Base-by-base conservation (phyloP, 2,888 invertebrate genomes). In the Diabrotica balteata region DNA sequence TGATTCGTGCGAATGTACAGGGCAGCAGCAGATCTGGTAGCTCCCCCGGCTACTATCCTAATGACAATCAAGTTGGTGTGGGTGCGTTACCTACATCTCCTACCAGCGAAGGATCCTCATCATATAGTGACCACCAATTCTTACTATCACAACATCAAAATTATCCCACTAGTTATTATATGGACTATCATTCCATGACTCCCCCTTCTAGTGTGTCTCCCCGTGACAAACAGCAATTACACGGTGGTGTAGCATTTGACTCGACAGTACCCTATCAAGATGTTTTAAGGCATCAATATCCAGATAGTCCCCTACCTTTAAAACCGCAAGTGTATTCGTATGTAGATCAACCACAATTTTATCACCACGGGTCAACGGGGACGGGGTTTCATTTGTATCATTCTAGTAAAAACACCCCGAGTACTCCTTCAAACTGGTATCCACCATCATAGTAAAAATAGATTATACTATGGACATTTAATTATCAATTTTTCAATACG, bases 201-300 rank as follows among this genome's bases (percentile, higher is more conserved):
- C 97, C 97, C 62, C 97, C 97, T 61, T 95, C 96, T n/a, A 97
- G 97, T 5, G 97, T 97, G 2, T 97, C 97, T 7, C 97, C 97
- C 0, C 88, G 96, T 70, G 97, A 97, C 80, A 95, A 91, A 76
- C 93, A 89, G 77, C 91, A 90, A 76, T 83, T 86, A 67, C 87
- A 86, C 68, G 87, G 83, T 79, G 88, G 71, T 83, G 88, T 84
- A 82, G 86, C 84, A 22, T 84, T 84, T 67, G 86, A 83, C 74
- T 85, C 82, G 68, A 82, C 80, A 77, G 86, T 72, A 80, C 85
- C 69, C 73, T 84, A 82, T 72, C 84, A 84, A 72, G 82, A 86
- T 78, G 89, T 92, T 75, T 81, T 88, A 73, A 80, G 88, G 78
- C 84, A 87, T 81, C 87, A 89, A 80, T 91, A 93, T 84, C 88